phyloP scores from a whole-genome alignment of 2,888 invertebrate species.

The Tyria jacobaeae region DNA sequence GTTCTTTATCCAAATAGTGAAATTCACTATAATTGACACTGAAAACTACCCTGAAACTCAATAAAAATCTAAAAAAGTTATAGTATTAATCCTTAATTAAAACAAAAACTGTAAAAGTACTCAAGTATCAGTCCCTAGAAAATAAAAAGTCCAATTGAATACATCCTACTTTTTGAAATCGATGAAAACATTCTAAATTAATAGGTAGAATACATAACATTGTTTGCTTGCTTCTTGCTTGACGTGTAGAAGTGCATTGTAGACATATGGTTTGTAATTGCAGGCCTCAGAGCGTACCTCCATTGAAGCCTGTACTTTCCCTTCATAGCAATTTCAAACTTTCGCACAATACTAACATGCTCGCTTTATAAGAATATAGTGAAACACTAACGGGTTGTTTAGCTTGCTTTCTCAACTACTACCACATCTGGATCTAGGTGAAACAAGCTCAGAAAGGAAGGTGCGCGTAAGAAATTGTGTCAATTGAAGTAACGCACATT shows the following conservation, averaged over 20 bases:
- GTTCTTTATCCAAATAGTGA: too few species aligned
- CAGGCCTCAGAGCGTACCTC: conserved; percentile 7
- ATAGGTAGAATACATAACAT: not conserved
- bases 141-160: too few species aligned
- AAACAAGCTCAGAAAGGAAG: conserved; percentile 39
- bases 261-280: conserved; percentile 15
- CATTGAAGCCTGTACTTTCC: conserved; percentile 38
- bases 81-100: too few species aligned
- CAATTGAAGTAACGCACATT: not conserved
- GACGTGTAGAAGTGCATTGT: too few species aligned
- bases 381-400: conserved; percentile 46
- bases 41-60: too few species aligned
- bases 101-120: too few species aligned
- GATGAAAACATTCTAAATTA: too few species aligned
- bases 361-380: conserved; percentile 29
- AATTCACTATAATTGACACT: too few species aligned
- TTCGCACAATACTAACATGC: conserved; percentile 44
- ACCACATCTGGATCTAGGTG: conserved; percentile 47
- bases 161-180: too few species aligned
- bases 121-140: too few species aligned
- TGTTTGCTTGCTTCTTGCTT: too few species aligned
- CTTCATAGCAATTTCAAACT: conserved; percentile 42
- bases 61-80: too few species aligned
- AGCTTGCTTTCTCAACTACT: conserved; percentile 53
- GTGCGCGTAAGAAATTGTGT: not conserved